phyloP scores from a whole-genome alignment of 2,113 vertebrate genomes.

The Isichthys henryi region DNA sequence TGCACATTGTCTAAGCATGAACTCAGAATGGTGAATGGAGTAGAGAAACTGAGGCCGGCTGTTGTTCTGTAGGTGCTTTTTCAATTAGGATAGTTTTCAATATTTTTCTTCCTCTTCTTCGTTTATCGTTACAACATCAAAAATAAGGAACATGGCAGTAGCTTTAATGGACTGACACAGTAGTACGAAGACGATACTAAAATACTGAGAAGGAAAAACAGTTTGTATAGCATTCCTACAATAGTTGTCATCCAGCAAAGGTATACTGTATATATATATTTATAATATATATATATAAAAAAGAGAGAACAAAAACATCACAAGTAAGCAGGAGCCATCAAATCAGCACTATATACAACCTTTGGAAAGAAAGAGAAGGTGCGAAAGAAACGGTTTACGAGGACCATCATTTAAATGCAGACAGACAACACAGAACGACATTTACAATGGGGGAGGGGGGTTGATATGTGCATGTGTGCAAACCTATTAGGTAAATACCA shows the following conservation, averaged over 20 bases:
- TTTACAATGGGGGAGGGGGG: constrained; percentile 62
- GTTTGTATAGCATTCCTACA: constrained; percentile 89
- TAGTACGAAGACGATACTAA: constrained; percentile 96
- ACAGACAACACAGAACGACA: constrained; percentile 77
- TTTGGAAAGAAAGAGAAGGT: constrained; percentile 90
- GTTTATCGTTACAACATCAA: constrained; percentile 70
- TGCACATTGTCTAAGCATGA: constrained; percentile 74
- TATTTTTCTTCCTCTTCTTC: constrained; percentile 39
- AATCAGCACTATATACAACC: constrained; percentile 96
- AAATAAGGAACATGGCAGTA: constrained; percentile 81
- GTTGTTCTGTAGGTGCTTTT: constrained; percentile 57
- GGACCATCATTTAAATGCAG: constrained; percentile 78
- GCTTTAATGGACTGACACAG: constrained; percentile 92
- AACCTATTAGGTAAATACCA: constrained; percentile 89
- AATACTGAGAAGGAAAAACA: constrained; percentile 84
- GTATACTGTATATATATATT: constrained; percentile 36
- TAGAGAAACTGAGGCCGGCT: constrained; percentile 53
- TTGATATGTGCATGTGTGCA: constrained; percentile 84
- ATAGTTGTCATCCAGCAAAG: constrained; percentile 79
- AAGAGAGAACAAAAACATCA: constrained; percentile 63
- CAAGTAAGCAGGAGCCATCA: constrained; percentile 64
- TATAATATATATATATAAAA: constrained; percentile 39
- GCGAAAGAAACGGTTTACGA: constrained; percentile 81
- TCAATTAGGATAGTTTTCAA: constrained; percentile 38
- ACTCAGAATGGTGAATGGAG: constrained; percentile 66